A percentile compares a stretch with the other conserved stretches of the same genome.
Conservation (phyloP, 92 coral and sea anemone genomes). For the Scolanthus callimorphus region DNA sequence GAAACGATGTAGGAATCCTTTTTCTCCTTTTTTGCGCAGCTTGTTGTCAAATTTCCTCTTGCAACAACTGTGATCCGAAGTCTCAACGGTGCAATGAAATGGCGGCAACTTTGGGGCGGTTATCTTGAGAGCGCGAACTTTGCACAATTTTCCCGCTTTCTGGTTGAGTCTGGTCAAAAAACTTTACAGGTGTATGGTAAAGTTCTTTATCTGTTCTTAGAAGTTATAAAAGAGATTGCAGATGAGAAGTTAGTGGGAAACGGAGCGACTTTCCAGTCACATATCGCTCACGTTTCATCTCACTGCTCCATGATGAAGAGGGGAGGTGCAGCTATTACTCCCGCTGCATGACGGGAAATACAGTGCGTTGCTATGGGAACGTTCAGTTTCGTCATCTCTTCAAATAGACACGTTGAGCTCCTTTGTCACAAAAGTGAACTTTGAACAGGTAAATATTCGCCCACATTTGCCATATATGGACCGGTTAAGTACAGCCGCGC, state of each 20-base stretch:
- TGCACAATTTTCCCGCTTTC: background rate
- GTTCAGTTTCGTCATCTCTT: slow-evolving; percentile 46
- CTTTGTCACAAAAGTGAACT: too few species aligned
- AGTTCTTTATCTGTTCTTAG: background rate
- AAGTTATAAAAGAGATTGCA: background rate
- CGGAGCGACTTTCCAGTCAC: slow-evolving; percentile 39
- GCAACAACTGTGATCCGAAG: background rate
- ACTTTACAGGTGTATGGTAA: background rate
- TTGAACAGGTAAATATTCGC: too few species aligned
- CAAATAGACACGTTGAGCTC: slow-evolving; percentile 5
- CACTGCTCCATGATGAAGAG: slow-evolving; percentile 32
- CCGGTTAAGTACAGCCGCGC: too few species aligned
- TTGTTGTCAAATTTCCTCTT: slow-evolving; percentile 10
- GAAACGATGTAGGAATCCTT: too few species aligned
- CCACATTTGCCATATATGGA: too few species aligned
- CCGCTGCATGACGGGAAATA: slow-evolving; percentile 57
- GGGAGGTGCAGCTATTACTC: slow-evolving; percentile 6
- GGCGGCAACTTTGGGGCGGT: background rate
- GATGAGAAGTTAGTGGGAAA: background rate
- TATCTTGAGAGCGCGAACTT: background rate
- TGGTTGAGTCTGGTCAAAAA: slow-evolving; percentile 2
- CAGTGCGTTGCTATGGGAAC: slow-evolving; percentile 62
- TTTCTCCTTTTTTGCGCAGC: slow-evolving; percentile 26
- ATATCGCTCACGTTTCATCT: background rate
- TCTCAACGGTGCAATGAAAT: background rate